These are phyloP conservation scores for Daktulosphaira vitifoliae DNA, from an alignment of 1,140 invertebrate species.

Conservation along the genomic window DNA sequence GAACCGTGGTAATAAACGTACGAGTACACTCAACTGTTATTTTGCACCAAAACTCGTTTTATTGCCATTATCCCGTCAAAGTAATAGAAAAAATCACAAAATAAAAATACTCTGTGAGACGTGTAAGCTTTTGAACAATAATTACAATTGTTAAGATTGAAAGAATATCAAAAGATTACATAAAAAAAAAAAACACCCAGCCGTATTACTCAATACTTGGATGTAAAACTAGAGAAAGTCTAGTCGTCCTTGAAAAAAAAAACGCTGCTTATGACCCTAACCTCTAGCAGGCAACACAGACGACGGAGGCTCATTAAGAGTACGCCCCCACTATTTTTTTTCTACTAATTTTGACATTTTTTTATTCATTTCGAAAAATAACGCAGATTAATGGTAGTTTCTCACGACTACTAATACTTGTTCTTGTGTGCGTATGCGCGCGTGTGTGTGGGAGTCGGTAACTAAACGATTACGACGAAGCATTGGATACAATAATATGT, in stretches of 20 bases:
- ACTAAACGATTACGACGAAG: no score
- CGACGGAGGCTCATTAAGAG: conserved; percentile 10
- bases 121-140: no score
- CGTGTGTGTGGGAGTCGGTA: conserved; percentile 2
- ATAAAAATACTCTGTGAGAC: no score
- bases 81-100: no score
- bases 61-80: no score
- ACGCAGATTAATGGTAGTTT: background rate
- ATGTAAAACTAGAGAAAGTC: conserved; percentile 11
- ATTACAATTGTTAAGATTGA: no score
- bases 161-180: no score
- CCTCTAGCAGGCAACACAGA: conserved; percentile 3
- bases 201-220: conserved; percentile 12
- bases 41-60: no score
- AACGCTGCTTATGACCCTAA: conserved; percentile 16
- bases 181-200: no score
- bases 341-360: background rate
- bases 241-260: conserved; percentile 30
- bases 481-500: conserved; percentile 7
- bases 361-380: conserved; percentile 13
- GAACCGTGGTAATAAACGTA: no score
- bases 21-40: no score
- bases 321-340: background rate
- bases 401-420: conserved; percentile 16
- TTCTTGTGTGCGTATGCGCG: background rate